These are phyloP conservation scores for Magallana angulata DNA, from an alignment of 1,140 invertebrate genomes.

Conservation along the genomic window DNA sequence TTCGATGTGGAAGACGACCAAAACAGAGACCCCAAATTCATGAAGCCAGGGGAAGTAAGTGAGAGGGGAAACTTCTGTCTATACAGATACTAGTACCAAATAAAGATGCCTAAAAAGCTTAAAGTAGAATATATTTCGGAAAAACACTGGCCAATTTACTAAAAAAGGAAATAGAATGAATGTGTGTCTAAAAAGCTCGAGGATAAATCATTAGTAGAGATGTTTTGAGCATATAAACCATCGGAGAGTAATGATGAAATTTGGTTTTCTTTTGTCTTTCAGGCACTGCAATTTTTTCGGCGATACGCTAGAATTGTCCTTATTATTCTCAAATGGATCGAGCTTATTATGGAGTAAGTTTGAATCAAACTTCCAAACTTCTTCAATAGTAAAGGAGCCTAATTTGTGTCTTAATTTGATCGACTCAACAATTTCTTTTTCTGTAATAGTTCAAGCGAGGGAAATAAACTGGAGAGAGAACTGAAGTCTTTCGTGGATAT, in stretches of 20 bases:
- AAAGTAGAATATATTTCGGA: too few species aligned
- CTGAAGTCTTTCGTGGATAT: slow-evolving; percentile 72
- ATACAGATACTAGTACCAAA: too few species aligned
- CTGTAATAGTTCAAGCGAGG: slow-evolving; percentile 48
- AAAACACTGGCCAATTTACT: too few species aligned
- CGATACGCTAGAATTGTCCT: slow-evolving; percentile 64
- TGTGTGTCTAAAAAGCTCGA: too few species aligned
- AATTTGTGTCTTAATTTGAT: too few species aligned
- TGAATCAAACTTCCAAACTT: not conserved
- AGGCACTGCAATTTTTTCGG: slow-evolving; percentile 63
- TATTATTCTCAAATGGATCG: slow-evolving; percentile 67
- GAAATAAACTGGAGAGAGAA: slow-evolving; percentile 66
- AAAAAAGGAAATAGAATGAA: too few species aligned
- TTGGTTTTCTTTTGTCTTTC: slow-evolving; percentile 42
- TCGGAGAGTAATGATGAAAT: not conserved
- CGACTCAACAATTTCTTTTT: not conserved
- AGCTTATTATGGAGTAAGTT: slow-evolving; percentile 68
- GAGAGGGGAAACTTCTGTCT: not conserved
- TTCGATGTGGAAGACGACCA: slow-evolving; percentile 23
- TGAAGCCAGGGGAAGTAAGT: slow-evolving; percentile 58
- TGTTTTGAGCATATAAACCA: too few species aligned
- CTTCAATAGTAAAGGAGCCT: not conserved
- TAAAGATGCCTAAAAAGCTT: too few species aligned
- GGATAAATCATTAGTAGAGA: too few species aligned
- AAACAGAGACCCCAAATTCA: slow-evolving; percentile 51